These are phyloP conservation scores for Hypomecis punctinalis DNA, from an alignment of 2,888 invertebrate genomes.

Conservation along the genomic window DNA sequence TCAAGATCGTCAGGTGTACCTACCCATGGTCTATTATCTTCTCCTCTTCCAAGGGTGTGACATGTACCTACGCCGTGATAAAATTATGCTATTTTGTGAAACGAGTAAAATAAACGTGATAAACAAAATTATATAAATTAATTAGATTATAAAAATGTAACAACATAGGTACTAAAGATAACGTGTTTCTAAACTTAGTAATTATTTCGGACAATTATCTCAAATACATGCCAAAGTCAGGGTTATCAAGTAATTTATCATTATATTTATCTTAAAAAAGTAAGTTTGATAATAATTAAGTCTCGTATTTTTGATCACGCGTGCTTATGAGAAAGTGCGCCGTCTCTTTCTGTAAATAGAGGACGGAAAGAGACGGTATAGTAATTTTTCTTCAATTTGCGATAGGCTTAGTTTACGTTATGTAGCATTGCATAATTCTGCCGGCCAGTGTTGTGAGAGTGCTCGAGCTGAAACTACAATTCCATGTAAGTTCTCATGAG, in stretches of 20 bases:
- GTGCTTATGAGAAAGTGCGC: conserved; percentile 1
- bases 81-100: no score
- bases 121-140: no score
- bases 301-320: conserved; percentile 9
- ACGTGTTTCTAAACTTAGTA: neutral
- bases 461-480: conserved; percentile 20
- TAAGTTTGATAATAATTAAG: conserved; percentile 13
- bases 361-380: conserved; percentile 25
- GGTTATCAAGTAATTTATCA: conserved; percentile 41
- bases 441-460: conserved; percentile 34
- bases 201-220: conserved; percentile 17
- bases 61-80: no score
- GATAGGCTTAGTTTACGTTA: conserved; percentile 21
- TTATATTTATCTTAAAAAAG: conserved; percentile 17
- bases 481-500: conserved; percentile 33
- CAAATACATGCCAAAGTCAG: conserved; percentile 36
- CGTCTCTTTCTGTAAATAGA: conserved; percentile 21
- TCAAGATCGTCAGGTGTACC: no score
- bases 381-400: conserved; percentile 16
- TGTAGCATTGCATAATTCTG: conserved; percentile 18
- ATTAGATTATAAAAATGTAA: no score
- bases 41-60: no score
- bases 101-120: no score
- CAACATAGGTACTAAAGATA: no score
- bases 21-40: no score